Evolutionary conservation across 2,113 vertebrate genomes (phyloP), one percentile per base, ranked within the genome.

Genomic region (Tachysurus fulvidraco): DNA sequence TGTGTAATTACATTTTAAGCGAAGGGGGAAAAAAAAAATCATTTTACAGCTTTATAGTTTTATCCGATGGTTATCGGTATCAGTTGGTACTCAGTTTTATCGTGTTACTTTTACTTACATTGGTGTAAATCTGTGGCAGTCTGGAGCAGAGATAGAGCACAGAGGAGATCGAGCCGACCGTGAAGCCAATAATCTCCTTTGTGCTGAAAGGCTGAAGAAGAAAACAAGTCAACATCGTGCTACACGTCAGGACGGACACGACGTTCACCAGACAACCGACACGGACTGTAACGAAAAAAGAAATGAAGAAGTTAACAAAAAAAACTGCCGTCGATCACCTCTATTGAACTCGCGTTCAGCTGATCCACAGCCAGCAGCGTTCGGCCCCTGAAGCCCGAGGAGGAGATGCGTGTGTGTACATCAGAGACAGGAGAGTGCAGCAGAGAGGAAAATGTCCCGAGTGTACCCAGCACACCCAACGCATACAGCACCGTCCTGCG

Each of bases 101-200:
- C 21, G 16, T 57, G 54, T 19, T 19, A 64, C 3, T 10, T 65
- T 2, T 23, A 92, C 98, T 97, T 93, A 99, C 98, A 0, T 99
- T 99, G 2, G 95, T 99, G 92, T 93, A 93, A 81, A 99, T 97
- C 94, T 99, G 98, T 0, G 98, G 98, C 28, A 97, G 85, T 17
- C 98, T 95, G 86, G 98, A 99, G 64, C 91, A 92, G 83, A 99
- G 95, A 93, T 99, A 99, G 3, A 99, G 94, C 77, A 97, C 46
- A 0, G 97, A 98, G 5, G 98, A 99, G 79, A 97, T 0, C 0
- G 97, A 98, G 50, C 98, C 98, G 0, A 99, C 93, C 46, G 92
- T 60, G 16, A 98, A 97, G 12, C 98, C 98, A 0, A 97, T 25
- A 25, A 98, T 96, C 89, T 98, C 96, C 41, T 92, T 95, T 46